A percentile compares a stretch with the other conserved stretches of the same genome.
These are phyloP conservation scores for Catostylus mosaicus DNA, from an alignment of 30 jellyfish, hydroid and myxozoan genomes.

Conservation along the genomic window DNA sequence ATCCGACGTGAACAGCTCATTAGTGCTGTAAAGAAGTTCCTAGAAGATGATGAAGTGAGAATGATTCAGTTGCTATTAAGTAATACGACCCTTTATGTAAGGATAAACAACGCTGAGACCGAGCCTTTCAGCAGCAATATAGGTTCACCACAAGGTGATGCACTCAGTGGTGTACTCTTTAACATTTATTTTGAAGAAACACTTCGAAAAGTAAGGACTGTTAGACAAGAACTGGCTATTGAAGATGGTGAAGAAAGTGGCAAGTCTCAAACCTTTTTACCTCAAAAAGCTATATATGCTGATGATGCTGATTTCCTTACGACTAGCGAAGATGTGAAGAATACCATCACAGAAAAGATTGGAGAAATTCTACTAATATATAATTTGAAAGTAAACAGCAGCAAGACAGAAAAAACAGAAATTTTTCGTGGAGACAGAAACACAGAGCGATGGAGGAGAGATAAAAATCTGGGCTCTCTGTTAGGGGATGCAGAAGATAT, in stretches of 20 bases:
- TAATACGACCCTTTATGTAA: neutral
- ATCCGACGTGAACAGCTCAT: conserved; percentile 52
- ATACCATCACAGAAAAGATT: conserved; percentile 25
- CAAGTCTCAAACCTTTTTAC: conserved; percentile 4
- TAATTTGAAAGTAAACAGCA: conserved; percentile 11
- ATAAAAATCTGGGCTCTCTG: conserved; percentile 3
- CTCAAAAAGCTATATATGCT: conserved; percentile 34
- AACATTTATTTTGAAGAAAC: conserved; percentile 14
- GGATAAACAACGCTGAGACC: neutral
- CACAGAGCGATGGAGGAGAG: conserved; percentile 25
- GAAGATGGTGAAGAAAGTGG: conserved; percentile 5
- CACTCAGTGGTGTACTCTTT: too few relatives aligned
- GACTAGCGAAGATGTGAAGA: conserved; percentile 13
- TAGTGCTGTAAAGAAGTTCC: conserved; percentile 28
- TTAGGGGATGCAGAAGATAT: conserved; percentile 15
- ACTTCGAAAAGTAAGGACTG: conserved; percentile 14
- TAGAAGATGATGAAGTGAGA: conserved; percentile 28
- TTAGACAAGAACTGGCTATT: conserved; percentile 7
- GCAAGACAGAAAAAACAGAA: conserved; percentile 20
- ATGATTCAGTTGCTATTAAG: conserved; percentile 21
- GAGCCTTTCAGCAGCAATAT: neutral
- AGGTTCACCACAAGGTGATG: too few relatives aligned
- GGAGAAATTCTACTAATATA: conserved; percentile 7
- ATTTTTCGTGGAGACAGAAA: conserved; percentile 26
- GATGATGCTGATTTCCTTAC: conserved; percentile 38